Evolutionary conservation across 1,140 invertebrate species (phyloP).

Genomic region (Stegodyphus mimosarum): DNA sequence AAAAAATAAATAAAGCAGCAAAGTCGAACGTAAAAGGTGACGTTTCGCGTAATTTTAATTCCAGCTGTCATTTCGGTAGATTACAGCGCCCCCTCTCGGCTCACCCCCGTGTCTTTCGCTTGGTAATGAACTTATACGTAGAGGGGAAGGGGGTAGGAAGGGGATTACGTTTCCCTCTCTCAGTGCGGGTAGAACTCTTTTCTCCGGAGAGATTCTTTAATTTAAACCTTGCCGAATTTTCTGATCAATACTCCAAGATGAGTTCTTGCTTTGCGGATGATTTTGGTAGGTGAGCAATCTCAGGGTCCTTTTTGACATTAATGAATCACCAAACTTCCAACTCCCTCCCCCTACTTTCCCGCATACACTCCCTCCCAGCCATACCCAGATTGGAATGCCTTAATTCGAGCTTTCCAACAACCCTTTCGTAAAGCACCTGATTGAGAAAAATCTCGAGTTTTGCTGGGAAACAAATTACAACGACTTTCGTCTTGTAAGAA

Average conservation of each 20-base stretch:
- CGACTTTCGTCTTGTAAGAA: conserved; percentile 31
- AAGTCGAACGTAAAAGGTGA: conserved; percentile 59
- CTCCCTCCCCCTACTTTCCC: neutral
- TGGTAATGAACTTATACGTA: conserved; percentile 55
- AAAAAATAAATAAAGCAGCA: conserved; percentile 1
- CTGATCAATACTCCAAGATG: conserved; percentile 36
- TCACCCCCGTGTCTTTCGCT: conserved; percentile 23
- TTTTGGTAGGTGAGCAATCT: conserved; percentile 49
- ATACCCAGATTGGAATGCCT: conserved; percentile 48
- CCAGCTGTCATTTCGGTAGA: conserved; percentile 59
- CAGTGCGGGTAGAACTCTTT: conserved; percentile 1
- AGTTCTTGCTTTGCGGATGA: conserved; percentile 27
- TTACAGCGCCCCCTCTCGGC: conserved; percentile 25
- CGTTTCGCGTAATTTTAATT: conserved; percentile 60
- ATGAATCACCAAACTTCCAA: conserved; percentile 50
- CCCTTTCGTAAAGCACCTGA: conserved; percentile 17
- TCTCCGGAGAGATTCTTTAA: conserved; percentile 52
- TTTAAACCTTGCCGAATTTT: conserved; percentile 56
- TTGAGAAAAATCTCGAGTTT: conserved; percentile 29
- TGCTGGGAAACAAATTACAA: conserved; percentile 42
- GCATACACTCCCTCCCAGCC: neutral
- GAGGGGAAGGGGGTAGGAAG: neutral
- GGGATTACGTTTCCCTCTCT: neutral
- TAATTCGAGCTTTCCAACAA: conserved; percentile 32
- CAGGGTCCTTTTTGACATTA: conserved; percentile 51